These are phyloP conservation scores for Cephus pygmeus DNA, from an alignment of 2,888 invertebrate species.

Conservation along the genomic window DNA sequence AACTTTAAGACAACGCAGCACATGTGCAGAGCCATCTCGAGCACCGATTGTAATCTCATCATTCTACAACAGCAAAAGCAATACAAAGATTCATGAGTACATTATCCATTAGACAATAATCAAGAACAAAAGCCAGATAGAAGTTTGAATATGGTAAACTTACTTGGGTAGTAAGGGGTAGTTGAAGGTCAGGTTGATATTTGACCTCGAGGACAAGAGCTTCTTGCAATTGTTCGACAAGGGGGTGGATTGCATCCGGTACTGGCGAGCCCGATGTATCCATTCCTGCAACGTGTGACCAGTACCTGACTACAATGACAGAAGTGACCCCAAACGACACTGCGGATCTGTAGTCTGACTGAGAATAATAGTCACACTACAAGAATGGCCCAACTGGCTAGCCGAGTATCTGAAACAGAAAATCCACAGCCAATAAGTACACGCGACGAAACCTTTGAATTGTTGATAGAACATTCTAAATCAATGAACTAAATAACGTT, in stretches of 20 bases:
- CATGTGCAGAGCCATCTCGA: constrained; percentile 84
- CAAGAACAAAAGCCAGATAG: background rate
- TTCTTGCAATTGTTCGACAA: constrained; percentile 71
- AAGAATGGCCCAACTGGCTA: constrained; percentile 65
- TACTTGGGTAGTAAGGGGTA: constrained; percentile 75
- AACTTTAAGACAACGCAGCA: constrained; percentile 83
- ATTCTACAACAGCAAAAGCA: constrained; percentile 63
- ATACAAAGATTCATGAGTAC: constrained; percentile 7
- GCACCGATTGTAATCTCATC: constrained; percentile 81
- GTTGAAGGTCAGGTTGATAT: constrained; percentile 76
- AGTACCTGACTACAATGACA: constrained; percentile 24
- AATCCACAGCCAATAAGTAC: constrained; percentile 3
- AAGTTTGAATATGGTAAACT: constrained; percentile 32
- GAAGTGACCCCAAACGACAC: constrained; percentile 36
- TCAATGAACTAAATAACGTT: background rate
- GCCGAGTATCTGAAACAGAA: constrained; percentile 59
- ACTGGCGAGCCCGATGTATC: constrained; percentile 64
- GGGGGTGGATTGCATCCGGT: constrained; percentile 64
- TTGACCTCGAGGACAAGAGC: constrained; percentile 77
- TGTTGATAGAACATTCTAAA: constrained; percentile 10
- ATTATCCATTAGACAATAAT: background rate
- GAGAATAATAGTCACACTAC: constrained; percentile 57
- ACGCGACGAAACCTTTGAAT: constrained; percentile 9
- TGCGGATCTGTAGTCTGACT: constrained; percentile 48
- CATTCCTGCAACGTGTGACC: constrained; percentile 63